Percentiles rank a stretch among this genome's conserved stretches.
phyloP scores from a whole-genome alignment of 2,888 invertebrate genomes.

The Scaptomyza caliginosa region DNA sequence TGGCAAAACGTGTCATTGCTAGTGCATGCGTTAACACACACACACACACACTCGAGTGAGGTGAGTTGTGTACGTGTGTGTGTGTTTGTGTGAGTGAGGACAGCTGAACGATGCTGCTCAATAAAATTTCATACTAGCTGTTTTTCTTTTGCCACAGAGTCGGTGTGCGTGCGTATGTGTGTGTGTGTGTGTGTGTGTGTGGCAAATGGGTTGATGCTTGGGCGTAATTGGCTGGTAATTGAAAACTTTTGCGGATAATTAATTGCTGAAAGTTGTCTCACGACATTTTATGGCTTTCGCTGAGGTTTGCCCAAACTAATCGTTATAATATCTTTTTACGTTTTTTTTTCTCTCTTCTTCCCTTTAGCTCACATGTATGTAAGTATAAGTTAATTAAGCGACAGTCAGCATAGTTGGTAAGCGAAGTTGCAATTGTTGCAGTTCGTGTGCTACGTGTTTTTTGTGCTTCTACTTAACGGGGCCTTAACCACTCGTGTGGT shows the following conservation, averaged over 20 bases:
- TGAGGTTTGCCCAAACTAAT: slow-evolving; percentile 61
- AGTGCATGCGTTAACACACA: slow-evolving; percentile 23
- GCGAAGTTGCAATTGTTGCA: slow-evolving; percentile 36
- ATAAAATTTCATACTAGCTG: slow-evolving; percentile 62
- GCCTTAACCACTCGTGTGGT: slow-evolving; percentile 2
- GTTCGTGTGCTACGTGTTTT: slow-evolving; percentile 39
- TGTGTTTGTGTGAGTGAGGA: slow-evolving; percentile 8
- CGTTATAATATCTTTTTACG: slow-evolving; percentile 20
- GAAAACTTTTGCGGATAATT: slow-evolving; percentile 78
- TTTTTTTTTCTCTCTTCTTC: not conserved
- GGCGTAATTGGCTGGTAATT: slow-evolving; percentile 74
- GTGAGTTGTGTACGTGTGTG: slow-evolving; percentile 1
- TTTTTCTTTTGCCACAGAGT: slow-evolving; percentile 12
- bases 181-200: slow-evolving; percentile 5
- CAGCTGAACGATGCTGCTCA: slow-evolving; percentile 41
- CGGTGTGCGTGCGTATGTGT: not conserved
- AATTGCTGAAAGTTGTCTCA: slow-evolving; percentile 72
- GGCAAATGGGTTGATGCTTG: slow-evolving; percentile 47
- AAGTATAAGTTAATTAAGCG: slow-evolving; percentile 64
- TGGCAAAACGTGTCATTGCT: slow-evolving; percentile 75
- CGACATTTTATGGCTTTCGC: slow-evolving; percentile 75
- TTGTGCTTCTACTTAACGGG: slow-evolving; percentile 19
- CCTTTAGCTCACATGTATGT: slow-evolving; percentile 6
- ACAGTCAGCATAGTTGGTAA: slow-evolving; percentile 45
- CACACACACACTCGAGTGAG: not conserved